Evolutionary conservation across 1,140 invertebrate species (phyloP).

Genomic region (Plodia interpunctella): DNA sequence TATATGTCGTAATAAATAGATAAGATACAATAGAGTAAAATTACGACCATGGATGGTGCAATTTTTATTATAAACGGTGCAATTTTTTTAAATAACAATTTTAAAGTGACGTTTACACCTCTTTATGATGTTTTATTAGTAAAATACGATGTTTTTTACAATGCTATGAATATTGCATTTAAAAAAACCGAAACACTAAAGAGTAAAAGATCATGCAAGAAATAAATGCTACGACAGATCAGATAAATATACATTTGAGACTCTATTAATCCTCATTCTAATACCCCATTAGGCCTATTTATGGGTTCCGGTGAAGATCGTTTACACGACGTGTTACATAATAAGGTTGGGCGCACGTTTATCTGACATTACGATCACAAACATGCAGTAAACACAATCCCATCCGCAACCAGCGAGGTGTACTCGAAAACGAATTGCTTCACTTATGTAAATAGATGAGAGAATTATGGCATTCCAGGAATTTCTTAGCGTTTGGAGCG

Average conservation of each 20-base stretch:
- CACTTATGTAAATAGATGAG: slow-evolving; percentile 26
- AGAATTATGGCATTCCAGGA: slow-evolving; percentile 25
- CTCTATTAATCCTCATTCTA: background rate
- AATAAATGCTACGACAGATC: background rate
- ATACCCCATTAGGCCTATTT: slow-evolving; percentile 6
- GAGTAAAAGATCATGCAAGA: background rate
- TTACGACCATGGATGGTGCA: too few species aligned
- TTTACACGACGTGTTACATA: slow-evolving; percentile 38
- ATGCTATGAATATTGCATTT: background rate
- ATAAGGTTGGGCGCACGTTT: slow-evolving; percentile 27
- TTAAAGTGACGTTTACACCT: too few species aligned
- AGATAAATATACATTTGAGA: background rate
- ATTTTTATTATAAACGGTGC: too few species aligned
- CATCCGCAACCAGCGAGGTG: slow-evolving; percentile 20
- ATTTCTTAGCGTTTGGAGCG: slow-evolving; percentile 24
- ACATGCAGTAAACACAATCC: slow-evolving; percentile 23
- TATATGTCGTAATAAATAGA: too few species aligned
- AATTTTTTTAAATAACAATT: too few species aligned
- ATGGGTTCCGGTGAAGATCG: slow-evolving; percentile 28
- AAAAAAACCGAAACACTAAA: background rate
- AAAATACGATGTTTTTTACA: background rate
- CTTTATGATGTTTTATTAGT: too few species aligned
- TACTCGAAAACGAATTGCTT: slow-evolving; percentile 28
- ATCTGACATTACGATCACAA: slow-evolving; percentile 31
- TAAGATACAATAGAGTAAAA: too few species aligned